Evolutionary conservation across 1,140 invertebrate species (phyloP), one percentile per base, ranked within the genome.

Genomic region (Drosophila nannoptera): DNA sequence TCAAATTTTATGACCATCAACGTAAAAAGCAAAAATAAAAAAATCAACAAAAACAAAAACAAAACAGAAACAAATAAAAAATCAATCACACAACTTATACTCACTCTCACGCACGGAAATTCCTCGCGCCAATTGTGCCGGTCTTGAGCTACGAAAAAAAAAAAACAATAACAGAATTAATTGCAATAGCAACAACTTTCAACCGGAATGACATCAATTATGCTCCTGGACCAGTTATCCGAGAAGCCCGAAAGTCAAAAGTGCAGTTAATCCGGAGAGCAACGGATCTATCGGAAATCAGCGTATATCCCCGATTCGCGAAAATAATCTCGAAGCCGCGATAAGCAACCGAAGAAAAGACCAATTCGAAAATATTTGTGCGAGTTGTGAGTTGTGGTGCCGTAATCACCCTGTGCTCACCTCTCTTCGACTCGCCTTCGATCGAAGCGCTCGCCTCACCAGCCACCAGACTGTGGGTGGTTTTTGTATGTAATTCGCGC

Each of bases 1-100:
- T 87, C 70, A 75, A 87, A 87, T 88, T 88, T 88, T 88, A 88
- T 88, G 80, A 77, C 77, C 83, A 81, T 62, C 87, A 88, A 87
- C 80, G 82, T 88, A 81, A 88, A 87, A 82, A 84, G 58, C 61
- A 62, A 22, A 22, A 22, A 22, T 22, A 22, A 22, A 22, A 22
- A 68, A 68, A 40, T 38, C 49, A 70, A 55, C 22, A 22, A 22
- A 22, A 22, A 22, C 22, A 58, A 40, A 60, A 43, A 43, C 62
- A 73, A 76, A 73, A 73, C 33, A 43, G 43, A 12, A 58, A 50
- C 53, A 61, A 65, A 58, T 65, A 68, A 68, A 67, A 68, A 68
- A 40, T 38, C 49, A 74, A 55, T 48, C 50, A 66, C 52, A 73
- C 61, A 71, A 67, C 43, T 67, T 16, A 43, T 31, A 71, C 42